phyloP scores from a whole-genome alignment of 1,140 invertebrate species.

The Drosophila neocordata region DNA sequence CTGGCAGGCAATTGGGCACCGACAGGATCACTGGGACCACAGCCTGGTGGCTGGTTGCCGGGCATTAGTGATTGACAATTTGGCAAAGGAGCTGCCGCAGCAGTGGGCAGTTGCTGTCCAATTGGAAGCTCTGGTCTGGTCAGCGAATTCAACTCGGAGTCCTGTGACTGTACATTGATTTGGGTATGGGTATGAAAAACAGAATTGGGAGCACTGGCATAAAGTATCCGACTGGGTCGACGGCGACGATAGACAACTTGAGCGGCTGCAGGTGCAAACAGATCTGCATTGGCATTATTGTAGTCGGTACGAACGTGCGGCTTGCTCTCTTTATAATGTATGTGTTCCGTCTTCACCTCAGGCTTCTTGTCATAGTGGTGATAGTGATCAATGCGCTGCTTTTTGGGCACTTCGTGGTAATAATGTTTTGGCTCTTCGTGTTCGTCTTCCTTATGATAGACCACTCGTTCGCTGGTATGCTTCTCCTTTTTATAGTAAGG shows the following conservation, averaged over 20 bases:
- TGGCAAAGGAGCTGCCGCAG: slow-evolving; percentile 27
- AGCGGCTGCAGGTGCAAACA: slow-evolving; percentile 51
- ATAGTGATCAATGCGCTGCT: slow-evolving; percentile 64
- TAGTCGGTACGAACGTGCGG: slow-evolving; percentile 48
- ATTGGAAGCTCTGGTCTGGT: slow-evolving; percentile 30
- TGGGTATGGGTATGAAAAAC: slow-evolving; percentile 73
- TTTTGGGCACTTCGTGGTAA: slow-evolving; percentile 49
- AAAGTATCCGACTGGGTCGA: slow-evolving; percentile 54
- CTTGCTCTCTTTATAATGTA: slow-evolving; percentile 56
- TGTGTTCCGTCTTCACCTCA: slow-evolving; percentile 62
- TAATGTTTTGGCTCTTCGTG: slow-evolving; percentile 36
- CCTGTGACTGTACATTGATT: slow-evolving; percentile 73
- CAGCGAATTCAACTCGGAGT: slow-evolving; percentile 62
- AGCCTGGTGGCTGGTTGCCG: slow-evolving; percentile 42
- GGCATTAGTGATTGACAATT: slow-evolving; percentile 33
- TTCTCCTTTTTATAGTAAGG: slow-evolving; percentile 63
- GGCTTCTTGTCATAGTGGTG: slow-evolving; percentile 73
- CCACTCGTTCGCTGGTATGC: slow-evolving; percentile 63
- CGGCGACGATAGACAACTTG: slow-evolving; percentile 50
- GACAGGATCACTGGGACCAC: slow-evolving; percentile 31
- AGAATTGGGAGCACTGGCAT: slow-evolving; percentile 70
- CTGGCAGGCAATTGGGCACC: slow-evolving; percentile 44
- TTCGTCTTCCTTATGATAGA: slow-evolving; percentile 61
- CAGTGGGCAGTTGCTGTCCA: slow-evolving; percentile 20
- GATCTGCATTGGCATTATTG: slow-evolving; percentile 11